Percentiles rank a stretch among this genome's conserved stretches.
phyloP scores from a whole-genome alignment of 2,888 invertebrate species.

The Neocrepidodera transversa region DNA sequence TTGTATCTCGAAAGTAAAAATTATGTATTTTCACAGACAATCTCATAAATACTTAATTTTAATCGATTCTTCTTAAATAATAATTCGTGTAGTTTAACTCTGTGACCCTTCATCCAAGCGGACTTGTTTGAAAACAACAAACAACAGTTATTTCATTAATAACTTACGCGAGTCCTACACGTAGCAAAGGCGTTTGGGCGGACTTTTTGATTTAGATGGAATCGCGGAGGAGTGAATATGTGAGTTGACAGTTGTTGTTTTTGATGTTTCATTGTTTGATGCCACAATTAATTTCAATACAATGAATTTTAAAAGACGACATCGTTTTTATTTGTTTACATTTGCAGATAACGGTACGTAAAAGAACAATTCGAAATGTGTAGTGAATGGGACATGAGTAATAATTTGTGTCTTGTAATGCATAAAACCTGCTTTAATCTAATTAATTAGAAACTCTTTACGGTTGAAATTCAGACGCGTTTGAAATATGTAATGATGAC shows the following conservation, averaged over 20 bases:
- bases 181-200: slow-evolving; percentile 19
- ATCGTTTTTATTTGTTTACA: slow-evolving; percentile 12
- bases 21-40: no score
- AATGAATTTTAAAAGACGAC: slow-evolving; percentile 18
- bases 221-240: slow-evolving; percentile 17
- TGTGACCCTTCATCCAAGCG: slow-evolving; percentile 4
- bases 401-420: no score
- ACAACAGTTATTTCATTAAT: slow-evolving; percentile 20
- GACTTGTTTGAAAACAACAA: slow-evolving; percentile 7
- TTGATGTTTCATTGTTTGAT: slow-evolving; percentile 22
- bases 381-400: not conserved
- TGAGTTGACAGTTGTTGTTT: slow-evolving; percentile 24
- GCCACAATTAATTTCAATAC: slow-evolving; percentile 23
- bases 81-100: no score
- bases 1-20: no score
- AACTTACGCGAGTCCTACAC: slow-evolving; percentile 17
- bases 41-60: no score
- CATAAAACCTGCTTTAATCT: no score
- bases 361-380: not conserved
- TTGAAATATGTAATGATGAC: no score
- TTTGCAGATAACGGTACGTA: slow-evolving; percentile 11
- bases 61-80: no score
- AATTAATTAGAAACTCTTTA: no score
- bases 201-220: slow-evolving; percentile 18
- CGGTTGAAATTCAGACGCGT: no score